These are phyloP conservation scores for Pyrrhosoma nymphula DNA, from an alignment of 2,888 invertebrate species.

Conservation along the genomic window DNA sequence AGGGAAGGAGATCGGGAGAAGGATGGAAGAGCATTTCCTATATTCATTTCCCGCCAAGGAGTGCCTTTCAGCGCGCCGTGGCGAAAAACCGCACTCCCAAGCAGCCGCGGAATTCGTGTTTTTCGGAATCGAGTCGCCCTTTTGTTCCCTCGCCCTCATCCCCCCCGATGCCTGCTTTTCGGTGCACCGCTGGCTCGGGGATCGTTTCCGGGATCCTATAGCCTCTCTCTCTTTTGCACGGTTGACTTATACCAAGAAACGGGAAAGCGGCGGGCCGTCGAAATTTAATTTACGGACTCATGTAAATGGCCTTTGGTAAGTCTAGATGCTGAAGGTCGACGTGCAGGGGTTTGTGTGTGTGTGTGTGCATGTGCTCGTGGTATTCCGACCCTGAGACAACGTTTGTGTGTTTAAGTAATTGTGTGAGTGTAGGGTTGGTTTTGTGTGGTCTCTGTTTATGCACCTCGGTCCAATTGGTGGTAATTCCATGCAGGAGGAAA, in stretches of 20 bases:
- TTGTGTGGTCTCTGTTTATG: neutral
- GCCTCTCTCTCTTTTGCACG: neutral
- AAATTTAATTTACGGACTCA: constrained; percentile 1
- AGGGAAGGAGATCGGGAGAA: neutral
- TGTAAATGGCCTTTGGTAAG: neutral
- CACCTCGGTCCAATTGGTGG: too few species aligned
- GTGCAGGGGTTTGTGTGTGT: too few species aligned
- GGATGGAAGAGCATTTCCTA: constrained; percentile 5
- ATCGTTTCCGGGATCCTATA: neutral
- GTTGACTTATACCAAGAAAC: neutral
- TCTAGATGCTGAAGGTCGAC: neutral
- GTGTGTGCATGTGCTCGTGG: neutral
- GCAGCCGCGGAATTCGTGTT: neutral
- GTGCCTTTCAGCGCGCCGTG: neutral
- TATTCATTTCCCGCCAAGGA: neutral
- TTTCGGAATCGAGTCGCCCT: neutral
- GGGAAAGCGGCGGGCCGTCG: neutral
- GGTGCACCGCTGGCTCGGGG: neutral
- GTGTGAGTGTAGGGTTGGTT: neutral
- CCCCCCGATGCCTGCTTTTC: too few species aligned
- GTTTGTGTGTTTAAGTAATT: neutral
- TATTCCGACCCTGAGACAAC: neutral
- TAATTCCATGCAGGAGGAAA: neutral
- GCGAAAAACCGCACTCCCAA: neutral
- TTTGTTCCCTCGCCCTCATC: neutral